Conservation (phyloP, 2,888 invertebrate genomes). For the Ophraella communa region DNA sequence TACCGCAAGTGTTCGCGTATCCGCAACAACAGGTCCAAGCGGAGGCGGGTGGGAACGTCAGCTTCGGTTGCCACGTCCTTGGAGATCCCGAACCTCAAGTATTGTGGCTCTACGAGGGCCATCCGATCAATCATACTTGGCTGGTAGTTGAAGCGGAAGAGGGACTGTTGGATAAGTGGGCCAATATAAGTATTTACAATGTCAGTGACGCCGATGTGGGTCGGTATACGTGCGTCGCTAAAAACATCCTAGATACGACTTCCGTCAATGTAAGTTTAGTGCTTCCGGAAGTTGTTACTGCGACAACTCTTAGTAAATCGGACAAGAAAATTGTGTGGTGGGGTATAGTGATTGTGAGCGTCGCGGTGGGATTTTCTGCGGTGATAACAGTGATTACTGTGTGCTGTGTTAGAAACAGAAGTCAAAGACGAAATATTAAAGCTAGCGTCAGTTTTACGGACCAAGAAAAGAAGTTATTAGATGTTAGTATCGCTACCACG, state of each 20-base stretch:
- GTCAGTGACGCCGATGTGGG: constrained; percentile 83
- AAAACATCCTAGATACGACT: constrained; percentile 69
- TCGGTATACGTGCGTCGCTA: constrained; percentile 82
- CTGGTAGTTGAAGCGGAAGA: constrained; percentile 60
- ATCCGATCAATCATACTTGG: constrained; percentile 65
- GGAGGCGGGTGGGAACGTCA: constrained; percentile 82
- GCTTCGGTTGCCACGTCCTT: constrained; percentile 79
- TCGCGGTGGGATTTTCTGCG: constrained; percentile 69
- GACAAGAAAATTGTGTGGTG: constrained; percentile 76
- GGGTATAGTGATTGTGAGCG: constrained; percentile 73
- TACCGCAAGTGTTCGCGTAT: constrained; percentile 68
- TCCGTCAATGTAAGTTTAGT: constrained; percentile 70
- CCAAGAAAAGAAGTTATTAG: constrained; percentile 85
- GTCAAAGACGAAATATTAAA: constrained; percentile 73
- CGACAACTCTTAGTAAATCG: constrained; percentile 78
- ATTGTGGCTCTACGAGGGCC: constrained; percentile 82
- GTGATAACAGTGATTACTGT: constrained; percentile 68
- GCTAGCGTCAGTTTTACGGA: constrained; percentile 84
- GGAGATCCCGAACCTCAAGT: constrained; percentile 86
- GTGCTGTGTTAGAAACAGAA: constrained; percentile 64
- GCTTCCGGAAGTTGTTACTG: constrained; percentile 73
- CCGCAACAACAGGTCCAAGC: constrained; percentile 64
- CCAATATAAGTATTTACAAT: constrained; percentile 82
- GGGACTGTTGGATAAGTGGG: constrained; percentile 67
- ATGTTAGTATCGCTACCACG: constrained; percentile 78